Conservation (phyloP, 2,797 vertebrate species). For the Enteromius anoplus region DNA sequence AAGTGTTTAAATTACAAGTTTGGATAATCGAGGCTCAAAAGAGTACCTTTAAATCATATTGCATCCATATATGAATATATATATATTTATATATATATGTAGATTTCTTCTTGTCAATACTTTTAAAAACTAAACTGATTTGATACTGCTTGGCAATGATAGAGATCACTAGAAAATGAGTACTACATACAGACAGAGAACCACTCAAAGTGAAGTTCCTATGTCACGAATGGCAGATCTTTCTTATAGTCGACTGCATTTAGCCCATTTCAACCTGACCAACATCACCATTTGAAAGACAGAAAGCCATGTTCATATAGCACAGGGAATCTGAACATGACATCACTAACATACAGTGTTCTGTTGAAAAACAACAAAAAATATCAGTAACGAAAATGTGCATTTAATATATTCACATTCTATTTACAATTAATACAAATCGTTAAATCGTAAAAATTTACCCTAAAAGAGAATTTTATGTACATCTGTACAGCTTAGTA, state of each 20-base stretch:
- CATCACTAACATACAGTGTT: constrained; percentile 71
- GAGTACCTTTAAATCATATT: constrained; percentile 83
- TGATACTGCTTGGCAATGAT: constrained; percentile 74
- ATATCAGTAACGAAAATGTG: constrained; percentile 69
- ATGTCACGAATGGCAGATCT: constrained; percentile 48
- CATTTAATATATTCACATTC: constrained; percentile 80
- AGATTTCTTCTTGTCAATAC: constrained; percentile 71
- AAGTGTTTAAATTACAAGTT: constrained; percentile 83
- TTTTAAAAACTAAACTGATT: constrained; percentile 78
- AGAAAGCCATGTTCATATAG: constrained; percentile 61
- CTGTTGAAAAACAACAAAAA: constrained; percentile 57
- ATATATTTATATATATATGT: constrained; percentile 51
- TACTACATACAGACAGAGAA: constrained; percentile 79
- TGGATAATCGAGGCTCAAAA: constrained; percentile 77
- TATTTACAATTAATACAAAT: constrained; percentile 83
- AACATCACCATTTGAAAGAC: constrained; percentile 72
- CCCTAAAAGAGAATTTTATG: constrained; percentile 82
- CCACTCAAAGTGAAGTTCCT: constrained; percentile 59
- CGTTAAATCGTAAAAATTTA: constrained; percentile 81
- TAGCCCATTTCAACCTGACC: constrained; percentile 56
- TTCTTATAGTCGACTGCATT: constrained; percentile 65
- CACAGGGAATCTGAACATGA: constrained; percentile 61
- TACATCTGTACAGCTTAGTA: constrained; percentile 82
- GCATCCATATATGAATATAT: constrained; percentile 76
- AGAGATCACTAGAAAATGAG: constrained; percentile 70